Base-by-base conservation (phyloP, 2,113 vertebrate species). In the Clarias batrachus region DNA sequence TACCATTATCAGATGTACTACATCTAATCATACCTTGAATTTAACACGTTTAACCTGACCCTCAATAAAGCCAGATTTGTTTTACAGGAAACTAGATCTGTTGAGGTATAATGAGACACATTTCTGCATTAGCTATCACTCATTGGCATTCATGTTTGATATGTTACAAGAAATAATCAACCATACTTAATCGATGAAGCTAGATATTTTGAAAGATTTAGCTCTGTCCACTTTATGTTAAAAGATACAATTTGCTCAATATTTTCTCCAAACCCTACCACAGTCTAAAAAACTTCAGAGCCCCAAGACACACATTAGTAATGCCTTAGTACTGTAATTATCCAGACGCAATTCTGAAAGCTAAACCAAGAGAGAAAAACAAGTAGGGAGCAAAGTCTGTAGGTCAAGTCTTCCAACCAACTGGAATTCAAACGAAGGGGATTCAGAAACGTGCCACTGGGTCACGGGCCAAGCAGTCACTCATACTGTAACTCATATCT, bases 351-450 rank as follows among this genome's bases (percentile, higher is more conserved):
- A 85, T 62, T 37, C 60, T 66, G 63, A n/a, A 37, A 78, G 74
- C 30, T n/a, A 57, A 74, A 74, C 33, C 68, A 30, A 56, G 17
- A 60, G 56, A 81, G 63, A 41, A 83, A 90, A 87, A 80, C 3
- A 37, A 78, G 56, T 19, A 80, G 65, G 57, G 78, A 81, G 41
- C 37, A 21, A 23, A 16, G 76, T 73, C 62, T 86, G 56, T 23
- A 83, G 85, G 71, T 82, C 85, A 57, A 12, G 54, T 23, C 63
- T 85, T 84, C 30, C 63, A 70, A 82, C 70, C 65, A 83, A 70
- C 81, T 57, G 37, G 27, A 11, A n/a, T 77, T 85, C 52, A 83
- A 89, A 89, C 86, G 86, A 74, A 84, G 66, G 68, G 87, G 76
- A 76, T 81, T 84, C 33, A 90, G 81, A 77, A 86, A 86, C 25